Percentiles rank a stretch among this genome's conserved stretches.
Evolutionary conservation across 2,888 invertebrate genomes (phyloP).

Genomic region (Elgonia sp.): DNA sequence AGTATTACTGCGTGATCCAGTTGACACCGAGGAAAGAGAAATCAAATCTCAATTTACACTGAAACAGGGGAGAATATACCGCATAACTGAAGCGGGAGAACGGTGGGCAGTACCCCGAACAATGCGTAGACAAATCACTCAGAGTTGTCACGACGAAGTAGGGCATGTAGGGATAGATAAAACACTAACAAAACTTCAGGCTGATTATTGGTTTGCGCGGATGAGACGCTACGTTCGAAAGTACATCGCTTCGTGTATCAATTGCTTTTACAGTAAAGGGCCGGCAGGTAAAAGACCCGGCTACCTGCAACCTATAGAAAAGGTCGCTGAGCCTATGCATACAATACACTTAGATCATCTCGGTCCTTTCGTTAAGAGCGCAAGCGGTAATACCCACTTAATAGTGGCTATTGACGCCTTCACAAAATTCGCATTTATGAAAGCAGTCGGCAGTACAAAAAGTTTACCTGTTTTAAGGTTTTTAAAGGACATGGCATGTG

Average conservation of each 20-base stretch:
- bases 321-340: background rate
- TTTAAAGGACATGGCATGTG: background rate
- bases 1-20: conserved; percentile 1
- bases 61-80: background rate
- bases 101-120: conserved; percentile 1
- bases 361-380: background rate
- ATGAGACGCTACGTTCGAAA: conserved; percentile 3
- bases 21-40: background rate
- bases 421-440: background rate
- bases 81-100: background rate
- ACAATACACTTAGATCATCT: background rate
- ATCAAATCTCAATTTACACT: background rate
- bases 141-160: background rate
- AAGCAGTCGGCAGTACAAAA: background rate
- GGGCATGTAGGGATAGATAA: background rate
- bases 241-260: conserved; percentile 81
- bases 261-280: conserved; percentile 84
- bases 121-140: background rate
- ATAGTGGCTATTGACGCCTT: background rate
- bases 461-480: background rate
- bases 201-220: background rate
- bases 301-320: background rate
- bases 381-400: background rate
- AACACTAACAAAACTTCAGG: background rate
- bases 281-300: conserved; percentile 75